Percentiles rank a stretch among this genome's conserved stretches.
phyloP scores from a whole-genome alignment of 2,113 vertebrate genomes.

The Agapornis roseicollis region DNA sequence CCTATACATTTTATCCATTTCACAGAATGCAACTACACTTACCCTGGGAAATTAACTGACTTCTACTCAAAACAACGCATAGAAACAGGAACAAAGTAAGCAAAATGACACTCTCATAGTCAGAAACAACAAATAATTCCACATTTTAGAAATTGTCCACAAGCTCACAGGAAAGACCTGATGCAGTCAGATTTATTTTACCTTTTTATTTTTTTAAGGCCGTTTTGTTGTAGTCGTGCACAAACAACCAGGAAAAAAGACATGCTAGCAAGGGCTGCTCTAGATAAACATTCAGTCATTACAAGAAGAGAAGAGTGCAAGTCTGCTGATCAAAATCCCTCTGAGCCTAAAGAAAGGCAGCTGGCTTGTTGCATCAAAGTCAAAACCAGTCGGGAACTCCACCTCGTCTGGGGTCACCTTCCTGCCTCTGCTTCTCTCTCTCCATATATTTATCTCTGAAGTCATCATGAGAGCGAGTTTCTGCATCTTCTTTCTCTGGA shows the following conservation, averaged over 20 bases:
- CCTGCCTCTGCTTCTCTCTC: slow-evolving; percentile 78
- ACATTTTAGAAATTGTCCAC: background rate
- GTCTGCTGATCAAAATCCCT: slow-evolving; percentile 26
- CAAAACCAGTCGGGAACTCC: slow-evolving; percentile 90
- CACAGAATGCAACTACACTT: background rate
- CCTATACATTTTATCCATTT: background rate
- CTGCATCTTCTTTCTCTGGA: slow-evolving; percentile 69
- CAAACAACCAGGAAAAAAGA: slow-evolving; percentile 20
- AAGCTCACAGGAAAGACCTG: background rate
- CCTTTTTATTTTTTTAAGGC: slow-evolving; percentile 55
- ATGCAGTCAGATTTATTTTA: slow-evolving; percentile 24
- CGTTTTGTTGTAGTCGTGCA: background rate
- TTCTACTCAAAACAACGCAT: background rate
- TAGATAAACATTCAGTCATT: background rate
- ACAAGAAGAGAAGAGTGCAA: background rate
- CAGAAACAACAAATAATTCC: background rate
- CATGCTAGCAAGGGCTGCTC: background rate
- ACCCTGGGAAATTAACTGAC: background rate
- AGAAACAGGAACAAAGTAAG: background rate
- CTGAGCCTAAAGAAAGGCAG: slow-evolving; percentile 18
- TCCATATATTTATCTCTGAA: slow-evolving; percentile 78
- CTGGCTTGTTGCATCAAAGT: slow-evolving; percentile 76
- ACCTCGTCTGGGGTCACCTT: slow-evolving; percentile 82
- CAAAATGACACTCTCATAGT: background rate
- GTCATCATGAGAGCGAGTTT: slow-evolving; percentile 71